Conservation (phyloP, 2,113 vertebrate genomes). For the Sander vitreus region DNA sequence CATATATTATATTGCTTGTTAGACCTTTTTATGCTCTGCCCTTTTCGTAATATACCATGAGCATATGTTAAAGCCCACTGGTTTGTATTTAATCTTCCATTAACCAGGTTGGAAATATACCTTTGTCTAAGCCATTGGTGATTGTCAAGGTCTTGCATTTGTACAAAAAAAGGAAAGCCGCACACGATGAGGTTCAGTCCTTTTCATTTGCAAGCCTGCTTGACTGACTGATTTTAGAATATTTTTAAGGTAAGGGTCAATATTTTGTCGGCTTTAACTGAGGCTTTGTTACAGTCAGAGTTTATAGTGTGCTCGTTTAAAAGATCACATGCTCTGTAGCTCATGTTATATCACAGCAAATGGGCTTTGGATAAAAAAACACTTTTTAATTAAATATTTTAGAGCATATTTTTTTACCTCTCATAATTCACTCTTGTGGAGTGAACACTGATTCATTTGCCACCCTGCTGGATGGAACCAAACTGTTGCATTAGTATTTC, state of each 20-base stretch:
- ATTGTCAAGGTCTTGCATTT: constrained; percentile 43
- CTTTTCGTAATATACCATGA: constrained; percentile 39
- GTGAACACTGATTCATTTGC: constrained; percentile 1
- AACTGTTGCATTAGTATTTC: background rate
- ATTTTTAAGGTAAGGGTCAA: constrained; percentile 33
- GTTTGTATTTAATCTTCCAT: constrained; percentile 56
- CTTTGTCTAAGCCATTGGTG: constrained; percentile 14
- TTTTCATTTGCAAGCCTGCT: constrained; percentile 35
- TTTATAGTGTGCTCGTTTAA: constrained; percentile 21
- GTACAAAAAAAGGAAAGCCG: background rate
- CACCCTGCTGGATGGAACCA: background rate
- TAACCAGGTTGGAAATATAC: constrained; percentile 47
- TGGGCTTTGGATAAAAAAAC: background rate
- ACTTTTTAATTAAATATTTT: constrained; percentile 16
- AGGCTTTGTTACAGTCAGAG: constrained; percentile 20
- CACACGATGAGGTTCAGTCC: constrained; percentile 9
- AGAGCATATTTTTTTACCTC: constrained; percentile 1
- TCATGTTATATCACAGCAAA: constrained; percentile 15
- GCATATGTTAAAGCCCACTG: constrained; percentile 36
- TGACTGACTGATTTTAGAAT: constrained; percentile 29
- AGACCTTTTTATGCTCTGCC: constrained; percentile 23
- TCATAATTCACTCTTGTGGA: background rate
- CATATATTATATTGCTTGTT: constrained; percentile 10
- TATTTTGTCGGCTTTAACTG: constrained; percentile 10
- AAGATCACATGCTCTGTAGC: background rate